A percentile compares a stretch with the other conserved stretches of the same genome.
phyloP scores from a whole-genome alignment of 92 coral and sea anemone species.

The Plumapathes pennacea region DNA sequence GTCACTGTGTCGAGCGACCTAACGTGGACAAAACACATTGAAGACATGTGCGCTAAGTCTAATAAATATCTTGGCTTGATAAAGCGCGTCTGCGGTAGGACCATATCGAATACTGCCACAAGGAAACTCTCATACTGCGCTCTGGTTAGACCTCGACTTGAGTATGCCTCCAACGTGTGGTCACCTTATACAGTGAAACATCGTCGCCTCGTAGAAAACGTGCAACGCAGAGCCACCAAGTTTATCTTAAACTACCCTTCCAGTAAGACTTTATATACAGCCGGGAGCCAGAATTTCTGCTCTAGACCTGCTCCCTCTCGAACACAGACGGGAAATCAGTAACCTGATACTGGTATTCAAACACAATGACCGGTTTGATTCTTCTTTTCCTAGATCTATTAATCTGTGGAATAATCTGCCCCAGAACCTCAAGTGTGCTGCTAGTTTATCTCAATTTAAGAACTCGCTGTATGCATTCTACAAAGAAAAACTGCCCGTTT shows the following conservation, averaged over 20 bases:
- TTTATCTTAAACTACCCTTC: slow-evolving; percentile 26
- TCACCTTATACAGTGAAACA: slow-evolving; percentile 32
- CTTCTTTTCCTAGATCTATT: too few relatives aligned
- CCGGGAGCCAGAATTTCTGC: slow-evolving; percentile 5
- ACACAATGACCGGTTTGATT: neutral
- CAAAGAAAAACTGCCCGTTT: too few relatives aligned
- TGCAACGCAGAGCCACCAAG: slow-evolving; percentile 49
- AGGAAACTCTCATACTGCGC: slow-evolving; percentile 23
- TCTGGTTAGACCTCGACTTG: slow-evolving; percentile 11
- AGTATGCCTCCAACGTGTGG: slow-evolving; percentile 29
- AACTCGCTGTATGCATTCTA: too few relatives aligned
- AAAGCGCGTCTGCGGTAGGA: slow-evolving; percentile 18
- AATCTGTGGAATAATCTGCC: too few relatives aligned
- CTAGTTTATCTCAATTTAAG: too few relatives aligned
- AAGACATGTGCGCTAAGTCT: slow-evolving; percentile 19
- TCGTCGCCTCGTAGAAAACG: slow-evolving; percentile 16
- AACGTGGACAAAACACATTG: slow-evolving; percentile 33
- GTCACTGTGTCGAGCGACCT: slow-evolving; percentile 24
- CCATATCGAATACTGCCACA: slow-evolving; percentile 4
- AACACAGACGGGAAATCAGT: slow-evolving; percentile 13
- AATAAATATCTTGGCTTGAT: slow-evolving; percentile 44
- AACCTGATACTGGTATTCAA: slow-evolving; percentile 24
- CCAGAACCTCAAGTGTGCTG: too few relatives aligned
- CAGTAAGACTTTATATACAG: slow-evolving; percentile 14
- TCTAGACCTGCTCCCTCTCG: slow-evolving; percentile 25